Percentiles rank a stretch among this genome's conserved stretches.
Conservation (phyloP, 1,140 invertebrate genomes). For the Drosophila dunni region DNA sequence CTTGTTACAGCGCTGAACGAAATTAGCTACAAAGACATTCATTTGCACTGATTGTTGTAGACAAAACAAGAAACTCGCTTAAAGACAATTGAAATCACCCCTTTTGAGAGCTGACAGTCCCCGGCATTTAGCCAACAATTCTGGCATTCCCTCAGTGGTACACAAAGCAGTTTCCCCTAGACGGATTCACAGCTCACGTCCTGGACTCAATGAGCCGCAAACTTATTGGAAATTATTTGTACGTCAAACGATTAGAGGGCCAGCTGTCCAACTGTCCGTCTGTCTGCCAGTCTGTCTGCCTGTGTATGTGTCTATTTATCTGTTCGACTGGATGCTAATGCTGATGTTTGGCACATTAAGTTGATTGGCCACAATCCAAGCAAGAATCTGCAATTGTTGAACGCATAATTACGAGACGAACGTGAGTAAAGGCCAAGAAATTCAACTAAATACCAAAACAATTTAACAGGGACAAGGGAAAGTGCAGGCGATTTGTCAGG, state of each 20-base stretch:
- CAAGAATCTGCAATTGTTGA: constrained; percentile 63
- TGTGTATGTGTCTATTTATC: constrained; percentile 21
- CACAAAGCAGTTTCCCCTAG: constrained; percentile 2
- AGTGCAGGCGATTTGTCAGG: constrained; percentile 45
- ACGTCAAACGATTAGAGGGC: constrained; percentile 70
- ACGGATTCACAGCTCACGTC: constrained; percentile 50
- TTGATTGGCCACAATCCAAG: constrained; percentile 73
- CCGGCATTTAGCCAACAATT: constrained; percentile 18
- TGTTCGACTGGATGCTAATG: constrained; percentile 63
- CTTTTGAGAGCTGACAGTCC: constrained; percentile 1
- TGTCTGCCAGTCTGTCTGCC: neutral
- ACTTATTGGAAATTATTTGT: constrained; percentile 81
- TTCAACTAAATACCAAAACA: constrained; percentile 70
- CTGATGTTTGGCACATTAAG: constrained; percentile 78
- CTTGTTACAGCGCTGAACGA: neutral
- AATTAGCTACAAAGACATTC: constrained; percentile 47
- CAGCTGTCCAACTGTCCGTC: neutral
- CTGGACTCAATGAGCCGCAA: constrained; percentile 74
- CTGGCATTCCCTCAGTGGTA: constrained; percentile 5
- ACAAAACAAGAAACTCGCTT: constrained; percentile 10
- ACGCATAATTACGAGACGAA: constrained; percentile 71
- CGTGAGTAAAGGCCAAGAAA: constrained; percentile 62
- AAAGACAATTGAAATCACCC: constrained; percentile 8
- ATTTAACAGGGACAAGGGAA: constrained; percentile 48
- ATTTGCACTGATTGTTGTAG: constrained; percentile 55